Evolutionary conservation across 2,113 vertebrate genomes (phyloP).

Genomic region (Peucedramus taeniatus): DNA sequence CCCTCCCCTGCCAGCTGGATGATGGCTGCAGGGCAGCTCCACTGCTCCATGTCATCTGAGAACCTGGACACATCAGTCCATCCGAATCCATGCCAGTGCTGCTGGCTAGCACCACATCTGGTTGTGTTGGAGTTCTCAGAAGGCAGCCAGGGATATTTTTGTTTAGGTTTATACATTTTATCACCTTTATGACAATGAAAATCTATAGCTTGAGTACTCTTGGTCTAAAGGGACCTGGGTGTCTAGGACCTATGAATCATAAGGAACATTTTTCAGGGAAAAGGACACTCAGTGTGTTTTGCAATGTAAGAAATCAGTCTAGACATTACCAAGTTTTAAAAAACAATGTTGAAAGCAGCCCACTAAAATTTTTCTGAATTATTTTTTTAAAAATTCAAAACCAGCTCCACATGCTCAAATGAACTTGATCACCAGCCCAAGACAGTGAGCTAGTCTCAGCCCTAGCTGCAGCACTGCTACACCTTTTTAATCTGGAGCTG

Average conservation of each 20-base stretch:
- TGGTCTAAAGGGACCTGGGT: slow-evolving; percentile 19
- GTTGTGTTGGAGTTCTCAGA: slow-evolving; percentile 37
- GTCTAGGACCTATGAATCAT: slow-evolving; percentile 63
- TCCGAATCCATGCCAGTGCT: neutral
- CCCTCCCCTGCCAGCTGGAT: neutral
- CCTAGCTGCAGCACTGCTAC: neutral
- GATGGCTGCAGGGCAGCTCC: neutral
- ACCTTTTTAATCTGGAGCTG: neutral
- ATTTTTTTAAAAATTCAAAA: neutral
- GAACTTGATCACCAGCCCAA: neutral
- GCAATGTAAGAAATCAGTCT: slow-evolving; percentile 43
- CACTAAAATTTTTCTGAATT: neutral
- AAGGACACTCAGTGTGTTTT: slow-evolving; percentile 24
- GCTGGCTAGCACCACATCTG: neutral
- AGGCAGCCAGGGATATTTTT: slow-evolving; percentile 50
- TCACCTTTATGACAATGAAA: slow-evolving; percentile 44
- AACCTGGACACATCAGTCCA: neutral
- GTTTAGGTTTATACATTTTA: slow-evolving; percentile 66
- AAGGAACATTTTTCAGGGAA: neutral
- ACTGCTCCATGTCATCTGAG: neutral
- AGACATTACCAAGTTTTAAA: slow-evolving; percentile 37
- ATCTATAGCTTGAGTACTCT: slow-evolving; percentile 21
- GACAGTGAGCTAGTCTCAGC: neutral
- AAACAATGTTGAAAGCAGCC: slow-evolving; percentile 40
- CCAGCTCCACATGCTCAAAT: neutral